Percentiles rank a stretch among this genome's conserved stretches.
These are phyloP conservation scores for Steinernema feltiae DNA, from an alignment of 1,140 invertebrate species.

Conservation along the genomic window DNA sequence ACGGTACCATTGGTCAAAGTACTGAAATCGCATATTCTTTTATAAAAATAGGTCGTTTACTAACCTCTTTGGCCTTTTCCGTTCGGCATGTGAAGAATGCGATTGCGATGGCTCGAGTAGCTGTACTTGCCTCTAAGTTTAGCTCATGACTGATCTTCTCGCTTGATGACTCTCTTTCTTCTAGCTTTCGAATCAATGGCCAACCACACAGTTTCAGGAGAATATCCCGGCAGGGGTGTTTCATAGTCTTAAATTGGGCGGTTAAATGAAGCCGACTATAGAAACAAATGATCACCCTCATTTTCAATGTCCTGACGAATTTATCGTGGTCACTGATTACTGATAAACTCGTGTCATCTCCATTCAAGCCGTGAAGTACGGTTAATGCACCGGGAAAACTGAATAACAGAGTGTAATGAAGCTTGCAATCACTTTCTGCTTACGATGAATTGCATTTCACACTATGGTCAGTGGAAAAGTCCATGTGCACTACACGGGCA, in stretches of 20 bases:
- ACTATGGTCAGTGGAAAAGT: not conserved
- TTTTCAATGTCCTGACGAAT: not conserved
- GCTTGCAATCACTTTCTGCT: not conserved
- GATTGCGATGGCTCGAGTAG: not conserved
- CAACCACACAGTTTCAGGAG: not conserved
- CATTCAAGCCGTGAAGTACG: not conserved
- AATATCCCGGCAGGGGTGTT: not conserved
- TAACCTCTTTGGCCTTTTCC: not conserved
- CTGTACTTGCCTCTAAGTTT: not conserved
- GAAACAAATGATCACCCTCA: not conserved
- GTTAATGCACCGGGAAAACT: not conserved
- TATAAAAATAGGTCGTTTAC: not conserved
- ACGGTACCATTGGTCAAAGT: conserved; percentile 6
- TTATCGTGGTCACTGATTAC: not conserved
- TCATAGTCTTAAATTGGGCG: not conserved
- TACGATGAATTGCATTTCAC: not conserved
- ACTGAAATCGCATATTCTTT: not conserved
- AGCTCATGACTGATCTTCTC: not conserved
- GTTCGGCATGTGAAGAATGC: not conserved
- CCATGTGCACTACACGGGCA: not conserved
- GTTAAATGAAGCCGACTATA: not conserved
- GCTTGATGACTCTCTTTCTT: not conserved
- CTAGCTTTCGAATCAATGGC: not conserved
- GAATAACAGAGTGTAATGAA: not conserved
- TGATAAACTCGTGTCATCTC: not conserved